Evolutionary conservation across 2,113 vertebrate genomes (phyloP).

Genomic region (Ictidomys tridecemlineatus): DNA sequence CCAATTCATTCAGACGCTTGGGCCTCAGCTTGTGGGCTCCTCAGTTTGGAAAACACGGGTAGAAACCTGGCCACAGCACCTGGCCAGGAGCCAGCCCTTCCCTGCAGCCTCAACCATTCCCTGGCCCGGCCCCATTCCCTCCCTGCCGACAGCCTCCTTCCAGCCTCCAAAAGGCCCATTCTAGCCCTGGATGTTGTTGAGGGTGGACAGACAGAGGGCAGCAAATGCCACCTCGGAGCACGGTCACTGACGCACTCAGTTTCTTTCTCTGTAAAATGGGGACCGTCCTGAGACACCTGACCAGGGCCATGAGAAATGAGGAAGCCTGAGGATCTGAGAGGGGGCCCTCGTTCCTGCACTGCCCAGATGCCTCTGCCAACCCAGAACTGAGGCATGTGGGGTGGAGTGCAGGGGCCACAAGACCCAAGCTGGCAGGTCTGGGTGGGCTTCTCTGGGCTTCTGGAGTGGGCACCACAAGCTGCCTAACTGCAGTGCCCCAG

Average conservation of each 20-base stretch:
- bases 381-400: neutral
- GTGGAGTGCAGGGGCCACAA: rapidly evolving
- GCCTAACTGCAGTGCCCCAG: too few relatives aligned
- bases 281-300: neutral
- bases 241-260: neutral
- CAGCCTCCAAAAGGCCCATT: neutral
- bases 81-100: neutral
- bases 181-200: neutral
- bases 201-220: neutral
- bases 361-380: neutral
- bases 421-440: neutral
- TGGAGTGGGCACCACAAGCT: neutral
- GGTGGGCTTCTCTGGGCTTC: neutral
- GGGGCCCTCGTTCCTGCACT: neutral
- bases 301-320: neutral
- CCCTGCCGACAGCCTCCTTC: too few relatives aligned
- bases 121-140: neutral
- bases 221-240: neutral
- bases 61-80: neutral
- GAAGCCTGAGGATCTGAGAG: neutral
- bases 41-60: neutral
- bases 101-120: neutral
- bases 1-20: neutral
- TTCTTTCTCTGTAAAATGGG: neutral
- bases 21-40: neutral